These are phyloP conservation scores for Typhlichthys eigenmanni DNA, from an alignment of 2,797 vertebrate species.

Conservation along the genomic window DNA sequence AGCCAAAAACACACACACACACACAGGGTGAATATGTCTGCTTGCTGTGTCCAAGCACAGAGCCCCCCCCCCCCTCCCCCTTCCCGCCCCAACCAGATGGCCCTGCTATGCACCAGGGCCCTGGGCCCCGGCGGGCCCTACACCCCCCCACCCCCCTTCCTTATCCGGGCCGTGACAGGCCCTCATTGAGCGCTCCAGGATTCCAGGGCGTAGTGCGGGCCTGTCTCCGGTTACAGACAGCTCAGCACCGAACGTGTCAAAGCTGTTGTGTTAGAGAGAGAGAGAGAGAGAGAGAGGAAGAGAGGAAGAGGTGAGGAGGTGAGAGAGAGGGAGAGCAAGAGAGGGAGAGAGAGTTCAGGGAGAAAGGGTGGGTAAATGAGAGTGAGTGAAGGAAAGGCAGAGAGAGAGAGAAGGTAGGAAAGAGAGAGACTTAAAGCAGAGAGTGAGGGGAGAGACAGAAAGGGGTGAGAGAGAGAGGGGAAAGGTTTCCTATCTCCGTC, in stretches of 20 bases:
- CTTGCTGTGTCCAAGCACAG: not conserved
- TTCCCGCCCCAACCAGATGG: slow-evolving; percentile 48
- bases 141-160: slow-evolving; percentile 35
- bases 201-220: not conserved
- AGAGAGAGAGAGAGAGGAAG: slow-evolving; percentile 49
- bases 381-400: slow-evolving; percentile 29
- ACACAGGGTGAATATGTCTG: slow-evolving; percentile 21
- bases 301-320: slow-evolving; percentile 44
- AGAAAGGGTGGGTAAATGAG: no score
- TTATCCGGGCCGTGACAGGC: not conserved
- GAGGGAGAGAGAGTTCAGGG: no score
- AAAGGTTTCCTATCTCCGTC: no score
- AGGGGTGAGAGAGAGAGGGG: not conserved
- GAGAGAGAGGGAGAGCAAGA: no score
- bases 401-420: slow-evolving; percentile 61
- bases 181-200: no score
- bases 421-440: not conserved
- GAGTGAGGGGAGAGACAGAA: not conserved
- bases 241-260: slow-evolving; percentile 60
- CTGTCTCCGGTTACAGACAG: slow-evolving; percentile 67
- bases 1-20: not conserved
- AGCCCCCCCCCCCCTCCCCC: slow-evolving; percentile 1
- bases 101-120: slow-evolving; percentile 36
- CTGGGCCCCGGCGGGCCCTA: slow-evolving; percentile 26
- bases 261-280: slow-evolving; percentile 72